Evolutionary conservation across 2,888 invertebrate species (phyloP).

Genomic region (Tuta absoluta): DNA sequence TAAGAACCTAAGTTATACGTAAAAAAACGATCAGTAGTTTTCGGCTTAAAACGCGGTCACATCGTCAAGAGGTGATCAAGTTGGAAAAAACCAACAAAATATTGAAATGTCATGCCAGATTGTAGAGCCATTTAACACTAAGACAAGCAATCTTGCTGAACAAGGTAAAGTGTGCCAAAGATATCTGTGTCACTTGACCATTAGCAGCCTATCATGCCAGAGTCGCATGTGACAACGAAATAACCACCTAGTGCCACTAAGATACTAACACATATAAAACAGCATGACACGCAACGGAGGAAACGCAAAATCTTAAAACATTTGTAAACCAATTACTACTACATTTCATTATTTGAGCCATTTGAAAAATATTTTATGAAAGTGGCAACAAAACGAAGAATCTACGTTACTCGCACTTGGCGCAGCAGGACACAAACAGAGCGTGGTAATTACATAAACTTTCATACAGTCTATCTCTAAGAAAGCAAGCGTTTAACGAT

Average conservation of each 20-base stretch:
- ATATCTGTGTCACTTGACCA: slow-evolving; percentile 60
- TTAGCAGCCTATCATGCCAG: slow-evolving; percentile 50
- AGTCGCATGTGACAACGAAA: slow-evolving; percentile 47
- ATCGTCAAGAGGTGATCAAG: background rate
- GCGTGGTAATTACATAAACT: slow-evolving; percentile 22
- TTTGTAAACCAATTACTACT: slow-evolving; percentile 14
- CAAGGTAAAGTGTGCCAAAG: slow-evolving; percentile 47
- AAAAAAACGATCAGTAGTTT: background rate
- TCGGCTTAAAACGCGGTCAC: background rate
- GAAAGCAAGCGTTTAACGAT: slow-evolving; percentile 25
- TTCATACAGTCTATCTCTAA: slow-evolving; percentile 22
- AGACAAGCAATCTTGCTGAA: slow-evolving; percentile 26
- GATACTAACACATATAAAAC: slow-evolving; percentile 27
- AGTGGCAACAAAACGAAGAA: slow-evolving; percentile 11
- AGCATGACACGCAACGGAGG: slow-evolving; percentile 16
- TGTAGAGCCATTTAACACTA: slow-evolving; percentile 23
- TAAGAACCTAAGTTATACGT: background rate
- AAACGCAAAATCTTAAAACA: slow-evolving; percentile 6
- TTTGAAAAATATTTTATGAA: slow-evolving; percentile 16
- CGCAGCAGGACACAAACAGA: slow-evolving; percentile 21
- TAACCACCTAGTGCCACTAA: slow-evolving; percentile 24
- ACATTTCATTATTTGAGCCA: slow-evolving; percentile 2
- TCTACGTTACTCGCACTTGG: slow-evolving; percentile 11
- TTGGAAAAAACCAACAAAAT: slow-evolving; percentile 8
- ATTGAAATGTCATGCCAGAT: slow-evolving; percentile 11